Evolutionary conservation across 1,140 invertebrate genomes (phyloP).

Genomic region (Hyphantria cunea): DNA sequence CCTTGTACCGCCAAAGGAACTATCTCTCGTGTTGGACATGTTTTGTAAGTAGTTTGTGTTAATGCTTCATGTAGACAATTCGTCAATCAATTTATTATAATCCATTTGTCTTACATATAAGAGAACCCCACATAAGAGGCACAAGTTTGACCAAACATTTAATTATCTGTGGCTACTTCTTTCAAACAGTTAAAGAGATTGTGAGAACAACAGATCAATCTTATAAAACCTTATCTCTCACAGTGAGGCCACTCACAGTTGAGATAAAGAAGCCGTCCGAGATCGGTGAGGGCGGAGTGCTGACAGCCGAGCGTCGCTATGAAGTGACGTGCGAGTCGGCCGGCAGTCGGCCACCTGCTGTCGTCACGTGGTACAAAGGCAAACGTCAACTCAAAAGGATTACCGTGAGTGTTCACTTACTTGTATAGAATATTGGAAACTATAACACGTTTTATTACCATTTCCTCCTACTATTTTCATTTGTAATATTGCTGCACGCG

Average conservation of each 20-base stretch:
- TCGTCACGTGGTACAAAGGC: slow-evolving; percentile 94
- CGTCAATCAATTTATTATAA: too few relatives aligned
- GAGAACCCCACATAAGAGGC: too few relatives aligned
- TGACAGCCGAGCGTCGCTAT: slow-evolving; percentile 89
- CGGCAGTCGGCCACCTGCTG: slow-evolving; percentile 91
- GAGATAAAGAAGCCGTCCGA: slow-evolving; percentile 85
- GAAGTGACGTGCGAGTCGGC: slow-evolving; percentile 91
- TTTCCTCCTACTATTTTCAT: too few relatives aligned
- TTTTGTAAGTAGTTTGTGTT: slow-evolving; percentile 86
- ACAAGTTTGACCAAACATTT: too few relatives aligned
- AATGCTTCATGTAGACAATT: too few relatives aligned
- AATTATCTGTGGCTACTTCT: too few relatives aligned
- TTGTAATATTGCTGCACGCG: too few relatives aligned
- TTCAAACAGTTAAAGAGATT: too few relatives aligned
- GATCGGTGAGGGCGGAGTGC: slow-evolving; percentile 65
- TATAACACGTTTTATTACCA: too few relatives aligned
- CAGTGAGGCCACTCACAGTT: slow-evolving; percentile 91
- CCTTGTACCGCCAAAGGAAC: slow-evolving; percentile 88
- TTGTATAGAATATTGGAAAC: not conserved
- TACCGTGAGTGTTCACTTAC: slow-evolving; percentile 81
- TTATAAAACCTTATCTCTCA: not conserved
- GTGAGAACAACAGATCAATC: too few relatives aligned
- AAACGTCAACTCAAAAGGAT: slow-evolving; percentile 89
- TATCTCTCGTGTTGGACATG: slow-evolving; percentile 89
- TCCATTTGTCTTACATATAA: too few relatives aligned